phyloP scores from a whole-genome alignment of 2,113 vertebrate genomes.

The Miniopterus natalensis region DNA sequence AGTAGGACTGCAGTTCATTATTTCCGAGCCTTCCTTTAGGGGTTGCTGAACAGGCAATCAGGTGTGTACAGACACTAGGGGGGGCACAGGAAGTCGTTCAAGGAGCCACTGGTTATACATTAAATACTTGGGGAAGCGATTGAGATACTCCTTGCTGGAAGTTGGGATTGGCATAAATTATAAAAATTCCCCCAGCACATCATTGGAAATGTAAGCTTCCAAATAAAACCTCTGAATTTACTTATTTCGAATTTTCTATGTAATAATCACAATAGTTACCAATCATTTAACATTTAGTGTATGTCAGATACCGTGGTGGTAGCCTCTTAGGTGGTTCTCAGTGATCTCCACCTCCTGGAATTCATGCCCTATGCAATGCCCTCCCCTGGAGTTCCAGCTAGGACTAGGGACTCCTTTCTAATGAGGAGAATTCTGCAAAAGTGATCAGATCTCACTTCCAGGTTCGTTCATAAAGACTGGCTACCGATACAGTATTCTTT shows the following conservation, averaged over 20 bases:
- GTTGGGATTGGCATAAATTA: neutral
- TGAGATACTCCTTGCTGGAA: neutral
- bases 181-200: neutral
- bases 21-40: neutral
- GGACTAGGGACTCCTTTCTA: neutral
- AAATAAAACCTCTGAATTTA: neutral
- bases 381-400: neutral
- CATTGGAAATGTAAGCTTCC: neutral
- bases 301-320: neutral
- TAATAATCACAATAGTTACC: neutral
- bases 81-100: neutral
- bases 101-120: neutral
- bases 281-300: neutral
- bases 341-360: neutral
- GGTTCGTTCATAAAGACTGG: neutral
- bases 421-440: neutral
- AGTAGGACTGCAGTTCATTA: neutral
- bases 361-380: neutral
- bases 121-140: slow-evolving; percentile 10
- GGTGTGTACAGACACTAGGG: neutral
- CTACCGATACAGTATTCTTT: neutral
- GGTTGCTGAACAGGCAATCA: neutral
- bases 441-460: neutral
- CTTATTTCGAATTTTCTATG: neutral
- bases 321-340: neutral